Evolutionary conservation across 2,113 vertebrate genomes (phyloP), one percentile per base, ranked within the genome.

Genomic region (Larimichthys crocea): DNA sequence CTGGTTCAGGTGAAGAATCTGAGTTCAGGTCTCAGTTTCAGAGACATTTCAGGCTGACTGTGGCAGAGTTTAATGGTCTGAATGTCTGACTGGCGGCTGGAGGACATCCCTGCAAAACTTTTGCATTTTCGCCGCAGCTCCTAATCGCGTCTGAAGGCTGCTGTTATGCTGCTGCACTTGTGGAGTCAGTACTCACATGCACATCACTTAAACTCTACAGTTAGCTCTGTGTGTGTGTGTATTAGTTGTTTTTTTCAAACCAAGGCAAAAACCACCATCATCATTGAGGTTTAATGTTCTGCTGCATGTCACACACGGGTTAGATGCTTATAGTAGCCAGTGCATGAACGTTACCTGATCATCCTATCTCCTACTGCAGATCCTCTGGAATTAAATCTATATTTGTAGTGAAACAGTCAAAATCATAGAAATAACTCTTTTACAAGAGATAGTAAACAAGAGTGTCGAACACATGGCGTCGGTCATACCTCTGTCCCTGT

Each of bases 351-450:
- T 97, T 99, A 99, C 98, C 98, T 99, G 95, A 97, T 99, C 96
- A 99, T 98, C 95, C 98, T 99, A 97, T 98, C 97, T 95, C 97
- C 97, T 97, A 99, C 94, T 91, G 98, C 95, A 92, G 97, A 97
- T 96, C 97, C 97, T 97, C 97, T 97, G 97, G 96, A 95, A 99
- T 96, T 97, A 96, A 96, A 97, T 97, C 97, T 99, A 97, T 95
- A 97, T 94, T 83, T 84, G 81, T 88, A 79, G 82, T 83, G 26
- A 85, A 83, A 90, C 86, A 86, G 83, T 89, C 86, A 90, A 95
- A 92, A 93, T 94, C 91, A 94, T 95, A 96, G 96, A 15, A 55
- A 75, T n/a, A 44, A 40, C 35, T 49, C 60, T 61, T 64, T 63
- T 29, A 46, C 31, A 70, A 66, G 24, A n/a, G 8, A n/a, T 67